Percentiles rank a stretch among this genome's conserved stretches.
Evolutionary conservation across 1,140 invertebrate genomes (phyloP).

Genomic region (Drosophila elegans): DNA sequence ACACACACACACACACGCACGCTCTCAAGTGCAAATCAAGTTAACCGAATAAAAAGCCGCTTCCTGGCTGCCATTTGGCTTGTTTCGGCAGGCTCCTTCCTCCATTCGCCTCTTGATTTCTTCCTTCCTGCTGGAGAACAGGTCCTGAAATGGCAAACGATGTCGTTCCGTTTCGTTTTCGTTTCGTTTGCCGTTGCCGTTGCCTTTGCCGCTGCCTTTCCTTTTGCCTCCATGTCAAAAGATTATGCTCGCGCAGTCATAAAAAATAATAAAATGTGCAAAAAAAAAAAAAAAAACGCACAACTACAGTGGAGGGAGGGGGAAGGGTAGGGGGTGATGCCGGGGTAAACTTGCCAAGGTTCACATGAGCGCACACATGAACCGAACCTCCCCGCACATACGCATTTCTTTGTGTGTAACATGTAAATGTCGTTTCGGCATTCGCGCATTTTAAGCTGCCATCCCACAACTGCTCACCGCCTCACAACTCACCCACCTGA

Average conservation of each 20-base stretch:
- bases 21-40: constrained; percentile 71
- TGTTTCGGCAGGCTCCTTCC: constrained; percentile 55
- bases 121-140: constrained; percentile 67
- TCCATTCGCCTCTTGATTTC: constrained; percentile 69
- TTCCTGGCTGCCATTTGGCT: constrained; percentile 62
- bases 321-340: not conserved
- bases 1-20: not conserved
- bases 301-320: constrained; percentile 29
- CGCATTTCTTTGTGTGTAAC: constrained; percentile 54
- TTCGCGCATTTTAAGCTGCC: constrained; percentile 50
- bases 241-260: constrained; percentile 72
- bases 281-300: constrained; percentile 54
- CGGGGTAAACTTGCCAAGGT: constrained; percentile 23
- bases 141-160: constrained; percentile 66
- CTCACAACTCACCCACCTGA: constrained; percentile 7
- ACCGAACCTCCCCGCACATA: constrained; percentile 13
- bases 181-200: constrained; percentile 35
- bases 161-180: constrained; percentile 57
- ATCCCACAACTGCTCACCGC: constrained; percentile 35
- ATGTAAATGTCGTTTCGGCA: constrained; percentile 56
- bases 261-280: constrained; percentile 83
- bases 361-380: constrained; percentile 76
- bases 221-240: constrained; percentile 38
- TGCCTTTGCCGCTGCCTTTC: constrained; percentile 3
- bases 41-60: constrained; percentile 62